Conservation (phyloP, 1,140 invertebrate genomes). For the Cyrtorhinus lividipennis region DNA sequence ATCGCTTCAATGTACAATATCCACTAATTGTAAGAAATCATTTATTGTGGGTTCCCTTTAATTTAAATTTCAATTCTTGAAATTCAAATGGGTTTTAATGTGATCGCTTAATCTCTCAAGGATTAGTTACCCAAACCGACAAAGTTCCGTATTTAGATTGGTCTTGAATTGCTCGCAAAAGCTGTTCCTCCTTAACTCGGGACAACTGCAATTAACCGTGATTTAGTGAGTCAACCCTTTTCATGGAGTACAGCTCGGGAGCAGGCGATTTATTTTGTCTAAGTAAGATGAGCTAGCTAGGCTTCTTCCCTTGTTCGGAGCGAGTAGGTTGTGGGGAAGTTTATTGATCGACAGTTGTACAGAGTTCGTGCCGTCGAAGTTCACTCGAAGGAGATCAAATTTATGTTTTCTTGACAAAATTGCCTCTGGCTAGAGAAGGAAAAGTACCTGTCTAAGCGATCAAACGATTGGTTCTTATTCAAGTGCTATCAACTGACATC, state of each 20-base stretch:
- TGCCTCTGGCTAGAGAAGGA: too few species aligned
- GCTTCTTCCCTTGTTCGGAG: too few species aligned
- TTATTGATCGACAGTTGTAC: too few species aligned
- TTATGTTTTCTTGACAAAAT: too few species aligned
- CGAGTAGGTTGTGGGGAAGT: too few species aligned
- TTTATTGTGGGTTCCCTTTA: not conserved
- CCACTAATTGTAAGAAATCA: too few species aligned
- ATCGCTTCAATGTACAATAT: too few species aligned
- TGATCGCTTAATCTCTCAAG: not conserved
- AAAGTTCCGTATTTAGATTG: not conserved
- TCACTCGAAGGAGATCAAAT: too few species aligned
- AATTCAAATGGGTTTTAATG: not conserved
- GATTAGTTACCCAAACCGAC: not conserved
- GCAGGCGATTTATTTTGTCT: not conserved
- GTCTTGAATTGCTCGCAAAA: not conserved
- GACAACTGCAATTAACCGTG: not conserved
- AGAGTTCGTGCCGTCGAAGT: too few species aligned
- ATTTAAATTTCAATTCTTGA: not conserved
- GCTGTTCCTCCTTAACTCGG: not conserved
- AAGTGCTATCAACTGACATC: too few species aligned
- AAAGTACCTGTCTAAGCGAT: too few species aligned
- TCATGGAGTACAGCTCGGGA: not conserved
- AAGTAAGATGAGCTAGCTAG: not conserved
- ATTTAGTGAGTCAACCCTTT: not conserved
- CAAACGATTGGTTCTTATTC: too few species aligned